Evolutionary conservation across 2,888 invertebrate species (phyloP).

Genomic region (Barypeithes pellucidus): DNA sequence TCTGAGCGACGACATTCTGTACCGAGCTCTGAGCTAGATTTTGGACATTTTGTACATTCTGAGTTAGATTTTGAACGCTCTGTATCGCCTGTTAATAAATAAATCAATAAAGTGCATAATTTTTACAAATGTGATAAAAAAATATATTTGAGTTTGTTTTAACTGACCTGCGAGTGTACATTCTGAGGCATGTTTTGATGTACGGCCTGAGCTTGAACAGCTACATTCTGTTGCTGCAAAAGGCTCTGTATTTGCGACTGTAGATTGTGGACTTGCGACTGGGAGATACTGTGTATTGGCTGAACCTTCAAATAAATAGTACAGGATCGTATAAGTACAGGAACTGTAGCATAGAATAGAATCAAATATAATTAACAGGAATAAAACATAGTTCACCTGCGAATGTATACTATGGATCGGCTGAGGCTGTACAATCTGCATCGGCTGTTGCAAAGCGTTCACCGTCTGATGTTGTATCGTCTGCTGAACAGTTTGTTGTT

Average conservation of each 20-base stretch:
- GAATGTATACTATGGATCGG: constrained; percentile 66
- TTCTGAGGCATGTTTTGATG: constrained; percentile 58
- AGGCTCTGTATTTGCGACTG: constrained; percentile 66
- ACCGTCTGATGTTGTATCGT: constrained; percentile 67
- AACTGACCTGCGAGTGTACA: constrained; percentile 55
- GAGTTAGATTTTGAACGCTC: constrained; percentile 52
- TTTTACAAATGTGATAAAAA: constrained; percentile 5
- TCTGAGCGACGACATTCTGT: constrained; percentile 42
- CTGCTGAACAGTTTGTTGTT: constrained; percentile 68
- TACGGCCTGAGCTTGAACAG: constrained; percentile 60
- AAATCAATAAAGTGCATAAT: background rate
- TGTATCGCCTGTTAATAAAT: constrained; percentile 53
- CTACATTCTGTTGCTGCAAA: constrained; percentile 61
- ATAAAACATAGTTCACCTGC: constrained; percentile 55
- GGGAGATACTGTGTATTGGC: constrained; percentile 62
- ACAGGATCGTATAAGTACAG: too few relatives aligned
- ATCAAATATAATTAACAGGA: too few relatives aligned
- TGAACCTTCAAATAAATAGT: constrained; percentile 52
- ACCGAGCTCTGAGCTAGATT: constrained; percentile 35
- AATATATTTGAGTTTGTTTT: background rate
- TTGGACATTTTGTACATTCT: constrained; percentile 53
- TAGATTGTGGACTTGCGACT: constrained; percentile 65
- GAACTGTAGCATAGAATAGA: too few relatives aligned
- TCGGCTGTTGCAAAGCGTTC: constrained; percentile 65
- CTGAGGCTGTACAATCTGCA: constrained; percentile 68